Base-by-base conservation (phyloP, 1,140 invertebrate species). In the Microplitis mediator region DNA sequence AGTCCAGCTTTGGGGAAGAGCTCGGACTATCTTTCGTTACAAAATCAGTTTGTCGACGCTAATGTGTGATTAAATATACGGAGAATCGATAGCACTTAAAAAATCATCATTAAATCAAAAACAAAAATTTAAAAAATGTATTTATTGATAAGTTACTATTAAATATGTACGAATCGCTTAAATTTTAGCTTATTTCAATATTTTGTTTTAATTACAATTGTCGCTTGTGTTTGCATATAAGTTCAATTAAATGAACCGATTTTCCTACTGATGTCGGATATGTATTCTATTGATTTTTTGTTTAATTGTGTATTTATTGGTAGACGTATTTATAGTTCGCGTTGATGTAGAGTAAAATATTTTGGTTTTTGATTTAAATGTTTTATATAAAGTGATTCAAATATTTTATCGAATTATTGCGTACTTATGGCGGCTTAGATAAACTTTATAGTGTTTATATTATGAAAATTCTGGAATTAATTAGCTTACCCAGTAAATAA, bases 361-460 rank as follows among this genome's bases (percentile, higher is more conserved):
- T 9, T 52, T 54, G 9, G 54, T 34, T 16, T 13, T 4, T 63
- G 13, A 63, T 68, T 32, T 35, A 32, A 36, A 14, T 64, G 39
- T 64, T 64, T 64, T 64, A 64, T 64, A 64, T 23, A 56, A 56
- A 13, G 52, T 56, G 14, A 3, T 13, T n/a, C 1, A 16, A 16
- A 16, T n/a, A n/a, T 56, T 56, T n/a, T n/a, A 56, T 14, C 13
- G 16, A 65, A 4, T 65, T n/a, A 16, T 65, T 65, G 63, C 63
- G 76, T 71, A 74, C 74, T 79, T 79, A 62, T 76, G 77, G 74
- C 75, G 71, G 76, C 78, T 82, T 80, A 82, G 79, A 69, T 69
- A 80, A 80, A 23, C 23, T 23, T 79, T 77, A 56, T 81, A 79
- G 77, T 69, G 77, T 81, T 81, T 82, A 82, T 83, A 82, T 81